These are phyloP conservation scores for Psittacula derbiana DNA, from an alignment of 2,797 vertebrate genomes.

Conservation along the genomic window DNA sequence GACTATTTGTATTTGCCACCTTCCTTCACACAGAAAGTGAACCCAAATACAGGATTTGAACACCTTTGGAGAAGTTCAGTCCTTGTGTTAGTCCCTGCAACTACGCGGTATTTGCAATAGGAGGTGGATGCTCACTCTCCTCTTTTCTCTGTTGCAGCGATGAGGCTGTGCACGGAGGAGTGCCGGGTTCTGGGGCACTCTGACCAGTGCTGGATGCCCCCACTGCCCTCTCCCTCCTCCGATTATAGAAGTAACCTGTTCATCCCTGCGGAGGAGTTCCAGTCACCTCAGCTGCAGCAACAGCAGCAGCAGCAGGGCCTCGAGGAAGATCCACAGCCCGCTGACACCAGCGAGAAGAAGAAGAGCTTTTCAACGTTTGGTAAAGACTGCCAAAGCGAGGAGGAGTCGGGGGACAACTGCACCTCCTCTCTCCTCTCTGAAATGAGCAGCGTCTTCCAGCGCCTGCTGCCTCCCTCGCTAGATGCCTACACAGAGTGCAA, in stretches of 20 bases:
- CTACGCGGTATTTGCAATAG: rapidly evolving
- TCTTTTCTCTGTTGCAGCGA: conserved; percentile 75
- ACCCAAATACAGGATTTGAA: not conserved
- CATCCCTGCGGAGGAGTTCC: conserved; percentile 93
- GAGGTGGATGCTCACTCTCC: not conserved
- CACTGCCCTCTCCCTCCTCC: conserved; percentile 84
- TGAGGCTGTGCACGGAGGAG: conserved; percentile 94
- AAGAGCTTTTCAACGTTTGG: conserved; percentile 97
- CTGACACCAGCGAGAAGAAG: conserved; percentile 82
- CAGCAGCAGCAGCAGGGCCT: conserved; percentile 76
- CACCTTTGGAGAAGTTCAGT: not conserved
- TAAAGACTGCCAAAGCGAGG: conserved; percentile 81
- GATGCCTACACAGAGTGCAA: conserved; percentile 85
- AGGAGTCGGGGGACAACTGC: conserved; percentile 81
- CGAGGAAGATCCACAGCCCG: conserved; percentile 79
- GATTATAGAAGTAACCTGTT: conserved; percentile 97
- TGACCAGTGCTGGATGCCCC: conserved; percentile 99
- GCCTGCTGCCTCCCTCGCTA: conserved; percentile 87
- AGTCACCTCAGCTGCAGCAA: conserved; percentile 68
- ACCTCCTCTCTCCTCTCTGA: conserved; percentile 91
- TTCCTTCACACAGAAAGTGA: not conserved
- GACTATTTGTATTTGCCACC: not conserved
- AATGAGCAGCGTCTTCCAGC: conserved; percentile 97
- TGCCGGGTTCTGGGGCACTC: conserved; percentile 96
- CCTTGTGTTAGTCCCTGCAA: not conserved